A percentile compares a stretch with the other conserved stretches of the same genome.
These are phyloP conservation scores for Drosophila nr. perissopoda DNA, from an alignment of 2,888 invertebrate genomes.

Conservation along the genomic window DNA sequence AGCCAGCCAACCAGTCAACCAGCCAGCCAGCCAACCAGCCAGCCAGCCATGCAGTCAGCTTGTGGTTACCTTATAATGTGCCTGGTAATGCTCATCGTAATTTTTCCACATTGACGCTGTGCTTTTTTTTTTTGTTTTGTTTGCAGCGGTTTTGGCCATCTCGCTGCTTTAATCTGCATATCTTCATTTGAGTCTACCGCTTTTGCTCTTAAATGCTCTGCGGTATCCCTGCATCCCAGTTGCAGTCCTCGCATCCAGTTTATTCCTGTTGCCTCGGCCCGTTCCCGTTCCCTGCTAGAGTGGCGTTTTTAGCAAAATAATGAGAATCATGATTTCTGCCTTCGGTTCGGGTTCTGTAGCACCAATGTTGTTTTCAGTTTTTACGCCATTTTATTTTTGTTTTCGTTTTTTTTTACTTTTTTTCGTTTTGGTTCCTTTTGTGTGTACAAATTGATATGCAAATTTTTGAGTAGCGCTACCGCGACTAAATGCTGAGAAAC, in stretches of 20 bases:
- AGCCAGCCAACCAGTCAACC: constrained; percentile 6
- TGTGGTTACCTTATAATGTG: constrained; percentile 81
- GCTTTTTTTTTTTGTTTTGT: constrained; percentile 29
- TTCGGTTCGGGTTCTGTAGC: constrained; percentile 40
- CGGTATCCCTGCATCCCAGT: constrained; percentile 37
- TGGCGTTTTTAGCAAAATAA: constrained; percentile 76
- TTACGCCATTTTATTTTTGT: constrained; percentile 62
- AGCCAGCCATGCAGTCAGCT: constrained; percentile 6
- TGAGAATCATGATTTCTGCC: constrained; percentile 83
- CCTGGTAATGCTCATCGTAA: constrained; percentile 84
- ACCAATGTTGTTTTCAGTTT: constrained; percentile 64
- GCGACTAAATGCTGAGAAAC: constrained; percentile 38
- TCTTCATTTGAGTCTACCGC: constrained; percentile 82
- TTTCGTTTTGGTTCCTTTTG: constrained; percentile 30
- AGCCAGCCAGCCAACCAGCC: neutral
- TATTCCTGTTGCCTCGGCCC: constrained; percentile 2
- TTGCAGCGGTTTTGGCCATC: constrained; percentile 61
- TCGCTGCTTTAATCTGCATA: constrained; percentile 83
- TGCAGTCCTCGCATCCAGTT: constrained; percentile 26
- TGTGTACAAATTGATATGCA: constrained; percentile 81
- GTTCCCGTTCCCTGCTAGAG: constrained; percentile 28
- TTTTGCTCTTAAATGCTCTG: constrained; percentile 68
- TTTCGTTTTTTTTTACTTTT: constrained; percentile 11
- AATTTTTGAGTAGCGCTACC: constrained; percentile 67
- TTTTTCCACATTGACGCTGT: constrained; percentile 81